Evolutionary conservation across 2,888 invertebrate species (phyloP).

Genomic region (Tenthredo scrophulariae): DNA sequence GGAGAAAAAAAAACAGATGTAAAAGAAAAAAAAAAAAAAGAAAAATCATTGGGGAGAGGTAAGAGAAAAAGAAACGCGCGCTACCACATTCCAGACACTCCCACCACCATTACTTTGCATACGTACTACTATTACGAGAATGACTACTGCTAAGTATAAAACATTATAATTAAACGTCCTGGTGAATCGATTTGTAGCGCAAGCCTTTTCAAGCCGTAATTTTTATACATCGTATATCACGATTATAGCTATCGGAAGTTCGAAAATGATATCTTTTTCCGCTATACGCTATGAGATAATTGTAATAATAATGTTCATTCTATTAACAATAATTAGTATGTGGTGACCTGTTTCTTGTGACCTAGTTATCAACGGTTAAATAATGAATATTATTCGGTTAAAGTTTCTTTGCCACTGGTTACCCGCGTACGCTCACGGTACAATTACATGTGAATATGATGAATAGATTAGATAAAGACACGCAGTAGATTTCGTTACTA

Average conservation of each 20-base stretch:
- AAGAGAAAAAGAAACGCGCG: slow-evolving; percentile 62
- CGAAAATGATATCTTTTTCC: neutral
- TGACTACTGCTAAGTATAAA: slow-evolving; percentile 5
- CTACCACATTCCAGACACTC: slow-evolving; percentile 74
- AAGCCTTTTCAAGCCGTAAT: neutral
- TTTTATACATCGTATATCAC: neutral
- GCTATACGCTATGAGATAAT: slow-evolving; percentile 18
- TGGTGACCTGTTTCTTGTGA: slow-evolving; percentile 38
- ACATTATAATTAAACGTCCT: slow-evolving; percentile 26
- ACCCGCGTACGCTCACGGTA: neutral
- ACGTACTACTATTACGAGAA: slow-evolving; percentile 13
- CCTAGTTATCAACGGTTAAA: slow-evolving; percentile 45
- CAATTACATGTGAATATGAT: slow-evolving; percentile 49
- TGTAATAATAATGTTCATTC: neutral
- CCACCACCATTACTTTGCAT: slow-evolving; percentile 62
- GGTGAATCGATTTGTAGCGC: slow-evolving; percentile 9
- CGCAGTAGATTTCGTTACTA: slow-evolving; percentile 34
- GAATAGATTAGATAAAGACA: slow-evolving; percentile 51
- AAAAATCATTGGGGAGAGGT: slow-evolving; percentile 45
- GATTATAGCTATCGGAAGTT: neutral
- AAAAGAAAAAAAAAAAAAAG: slow-evolving; percentile 10
- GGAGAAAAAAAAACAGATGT: neutral
- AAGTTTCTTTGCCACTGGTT: slow-evolving; percentile 31
- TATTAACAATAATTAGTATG: slow-evolving; percentile 35
- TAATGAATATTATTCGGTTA: slow-evolving; percentile 38